These are phyloP conservation scores for Rissa tridactyla DNA, from an alignment of 2,113 vertebrate genomes.

Conservation along the genomic window DNA sequence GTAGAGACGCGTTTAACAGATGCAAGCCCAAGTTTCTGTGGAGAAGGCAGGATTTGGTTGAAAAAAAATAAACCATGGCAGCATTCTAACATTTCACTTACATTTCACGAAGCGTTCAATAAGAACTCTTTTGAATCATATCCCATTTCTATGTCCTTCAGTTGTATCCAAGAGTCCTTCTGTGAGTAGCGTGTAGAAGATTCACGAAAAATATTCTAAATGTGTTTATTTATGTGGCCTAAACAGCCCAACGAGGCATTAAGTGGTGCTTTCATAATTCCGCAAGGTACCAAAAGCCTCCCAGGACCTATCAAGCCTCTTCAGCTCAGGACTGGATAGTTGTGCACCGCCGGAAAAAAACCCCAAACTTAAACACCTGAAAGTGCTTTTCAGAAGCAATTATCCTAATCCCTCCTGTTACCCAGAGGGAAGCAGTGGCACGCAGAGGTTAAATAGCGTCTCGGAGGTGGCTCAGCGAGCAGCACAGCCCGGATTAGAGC, in stretches of 20 bases:
- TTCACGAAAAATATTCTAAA: neutral
- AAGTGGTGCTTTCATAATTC: neutral
- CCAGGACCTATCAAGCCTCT: neutral
- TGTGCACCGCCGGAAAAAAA: neutral
- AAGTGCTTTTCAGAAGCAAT: conserved; percentile 39
- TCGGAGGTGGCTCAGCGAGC: neutral
- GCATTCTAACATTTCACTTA: neutral
- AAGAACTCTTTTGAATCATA: neutral
- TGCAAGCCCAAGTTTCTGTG: neutral
- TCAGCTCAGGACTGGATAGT: neutral
- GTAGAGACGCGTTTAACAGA: neutral
- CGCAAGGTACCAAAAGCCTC: neutral
- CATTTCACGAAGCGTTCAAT: neutral
- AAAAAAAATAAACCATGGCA: neutral
- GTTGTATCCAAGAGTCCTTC: neutral
- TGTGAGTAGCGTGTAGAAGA: neutral
- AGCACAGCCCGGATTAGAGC: conserved; percentile 23
- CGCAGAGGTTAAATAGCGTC: conserved; percentile 21
- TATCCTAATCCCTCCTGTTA: neutral
- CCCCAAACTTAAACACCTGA: neutral
- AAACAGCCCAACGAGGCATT: neutral
- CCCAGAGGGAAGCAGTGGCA: neutral
- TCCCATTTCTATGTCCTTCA: neutral
- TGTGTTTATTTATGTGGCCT: neutral
- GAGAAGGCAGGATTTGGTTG: neutral